These are phyloP conservation scores for Cantharis flavilabris DNA, from an alignment of 2,888 invertebrate genomes.

Conservation along the genomic window DNA sequence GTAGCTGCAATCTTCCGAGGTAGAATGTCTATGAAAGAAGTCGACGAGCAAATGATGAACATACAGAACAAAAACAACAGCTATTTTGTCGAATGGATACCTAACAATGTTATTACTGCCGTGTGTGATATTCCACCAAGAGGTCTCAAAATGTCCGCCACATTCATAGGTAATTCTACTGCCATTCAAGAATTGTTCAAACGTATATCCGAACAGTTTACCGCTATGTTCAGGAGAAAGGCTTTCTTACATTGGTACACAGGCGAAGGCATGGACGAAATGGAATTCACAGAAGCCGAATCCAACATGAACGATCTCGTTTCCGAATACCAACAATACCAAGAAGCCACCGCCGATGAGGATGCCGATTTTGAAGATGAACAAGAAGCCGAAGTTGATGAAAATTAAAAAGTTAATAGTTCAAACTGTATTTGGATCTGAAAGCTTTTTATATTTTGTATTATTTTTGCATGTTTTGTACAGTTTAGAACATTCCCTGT, in stretches of 20 bases:
- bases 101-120: slow-evolving; percentile 92
- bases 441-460: slow-evolving; percentile 38
- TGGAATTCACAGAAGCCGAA: slow-evolving; percentile 94
- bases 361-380: slow-evolving; percentile 83
- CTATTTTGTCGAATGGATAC: slow-evolving; percentile 92
- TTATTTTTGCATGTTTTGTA: slow-evolving; percentile 43
- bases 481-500: slow-evolving; percentile 11
- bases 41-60: slow-evolving; percentile 89
- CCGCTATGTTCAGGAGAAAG: slow-evolving; percentile 95
- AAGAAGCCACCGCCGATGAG: slow-evolving; percentile 85
- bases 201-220: slow-evolving; percentile 88
- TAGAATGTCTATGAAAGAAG: slow-evolving; percentile 89
- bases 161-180: slow-evolving; percentile 92
- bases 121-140: slow-evolving; percentile 94
- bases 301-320: slow-evolving; percentile 95
- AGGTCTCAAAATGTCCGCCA: slow-evolving; percentile 92
- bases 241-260: slow-evolving; percentile 99
- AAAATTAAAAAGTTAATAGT: slow-evolving; percentile 55
- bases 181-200: slow-evolving; percentile 94
- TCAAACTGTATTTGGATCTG: slow-evolving; percentile 31
- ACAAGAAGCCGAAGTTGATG: slow-evolving; percentile 73
- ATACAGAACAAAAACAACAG: slow-evolving; percentile 94
- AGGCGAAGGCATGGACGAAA: slow-evolving; percentile 96
- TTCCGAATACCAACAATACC: slow-evolving; percentile 95
- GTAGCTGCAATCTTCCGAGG: slow-evolving; percentile 91